Conservation (phyloP, 1,140 invertebrate genomes). For the Apocrypta bakeri region DNA sequence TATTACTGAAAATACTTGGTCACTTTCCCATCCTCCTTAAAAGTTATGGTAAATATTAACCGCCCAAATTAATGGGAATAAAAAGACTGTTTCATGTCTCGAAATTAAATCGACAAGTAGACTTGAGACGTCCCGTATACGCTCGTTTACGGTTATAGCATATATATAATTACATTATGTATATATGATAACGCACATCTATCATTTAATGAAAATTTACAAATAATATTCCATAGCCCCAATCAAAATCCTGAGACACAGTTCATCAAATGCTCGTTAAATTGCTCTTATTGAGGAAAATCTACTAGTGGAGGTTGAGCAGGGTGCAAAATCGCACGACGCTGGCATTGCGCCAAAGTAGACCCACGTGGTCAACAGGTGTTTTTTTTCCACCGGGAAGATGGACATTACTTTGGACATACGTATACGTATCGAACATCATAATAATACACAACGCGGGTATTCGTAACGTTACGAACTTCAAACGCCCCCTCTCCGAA, state of each 20-base stretch:
- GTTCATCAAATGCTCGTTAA: background rate
- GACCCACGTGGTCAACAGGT: slow-evolving; percentile 31
- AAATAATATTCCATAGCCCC: too few species aligned
- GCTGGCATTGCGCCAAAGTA: background rate
- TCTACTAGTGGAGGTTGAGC: background rate
- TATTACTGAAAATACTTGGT: too few species aligned
- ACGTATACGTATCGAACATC: background rate
- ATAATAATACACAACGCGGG: background rate
- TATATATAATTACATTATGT: too few species aligned
- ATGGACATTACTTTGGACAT: background rate
- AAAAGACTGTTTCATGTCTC: background rate
- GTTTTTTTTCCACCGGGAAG: background rate
- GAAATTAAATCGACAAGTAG: background rate
- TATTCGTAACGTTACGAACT: background rate
- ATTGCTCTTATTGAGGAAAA: background rate
- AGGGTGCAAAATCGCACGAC: background rate
- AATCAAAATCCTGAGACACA: background rate
- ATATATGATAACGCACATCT: too few species aligned
- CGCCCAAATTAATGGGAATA: background rate
- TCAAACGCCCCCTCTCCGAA: background rate
- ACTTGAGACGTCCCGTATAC: background rate
- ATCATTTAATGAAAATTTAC: too few species aligned
- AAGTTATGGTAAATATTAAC: background rate
- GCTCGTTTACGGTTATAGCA: background rate
- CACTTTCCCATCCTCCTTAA: too few species aligned